Base-by-base conservation (phyloP, 1,140 invertebrate genomes). In the Anastatus disparis region DNA sequence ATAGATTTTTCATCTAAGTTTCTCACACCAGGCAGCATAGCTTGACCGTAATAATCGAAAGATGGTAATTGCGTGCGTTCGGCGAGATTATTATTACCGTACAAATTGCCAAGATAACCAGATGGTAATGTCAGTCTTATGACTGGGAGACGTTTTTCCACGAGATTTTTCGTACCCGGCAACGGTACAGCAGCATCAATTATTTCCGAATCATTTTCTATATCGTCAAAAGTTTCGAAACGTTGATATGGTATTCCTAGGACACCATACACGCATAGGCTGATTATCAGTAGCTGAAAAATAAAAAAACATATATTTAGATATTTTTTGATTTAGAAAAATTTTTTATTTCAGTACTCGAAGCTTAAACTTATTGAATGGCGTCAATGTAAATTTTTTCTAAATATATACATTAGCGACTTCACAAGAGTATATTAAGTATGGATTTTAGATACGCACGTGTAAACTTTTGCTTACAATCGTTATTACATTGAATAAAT, bases 71-170 rank as follows among this genome's bases (percentile, higher is more conserved):
- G 78, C 10, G 58, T 20, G 29, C 66, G 79, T 56, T 82, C 81
- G 4, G 59, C 67, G 8, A 78, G 53, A 72, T 83, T 82, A 38
- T 72, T 66, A 2, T 56, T 59, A 0, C 75, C 76, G 31, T 73
- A 68, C n/a, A 74, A 65, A n/a, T n/a, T n/a, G n/a, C 73, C 65
- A 15, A 74, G 55, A 44, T 75, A 73, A 26, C 63, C 59, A 20
- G 44, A 20, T 9, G 59, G 74, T 44, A 55, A 68, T 22, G 59
- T 65, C 17, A 83, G 59, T 2, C 76, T 74, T 13, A 76, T 75
- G 13, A 82, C 31, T 3, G 81, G 81, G 12, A 82, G 59, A 0
- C 71, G 73, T 58, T 83, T 83, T 59, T 82, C 82, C 1, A 76
- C 26, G 3, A 82, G 64, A 64, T 83, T 83, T 3, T 71, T 72